Evolutionary conservation across 2,113 vertebrate species (phyloP), one percentile per base, ranked within the genome.

Genomic region (Scytalopus superciliaris): DNA sequence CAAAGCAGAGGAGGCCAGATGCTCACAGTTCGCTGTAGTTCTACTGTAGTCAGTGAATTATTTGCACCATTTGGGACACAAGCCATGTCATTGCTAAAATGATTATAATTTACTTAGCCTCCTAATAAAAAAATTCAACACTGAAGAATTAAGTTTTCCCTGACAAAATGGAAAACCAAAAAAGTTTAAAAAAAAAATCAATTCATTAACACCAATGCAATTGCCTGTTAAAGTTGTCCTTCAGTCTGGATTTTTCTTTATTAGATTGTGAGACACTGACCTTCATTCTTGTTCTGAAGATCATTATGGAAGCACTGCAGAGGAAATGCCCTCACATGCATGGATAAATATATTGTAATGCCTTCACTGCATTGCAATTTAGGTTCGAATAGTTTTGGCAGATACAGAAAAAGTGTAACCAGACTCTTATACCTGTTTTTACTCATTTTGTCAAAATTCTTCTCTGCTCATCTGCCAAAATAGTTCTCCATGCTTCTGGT

Each of bases 1-100:
- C 82, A 95, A 91, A 95, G 91, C 63, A 91, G 35, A 83, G 30
- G 19, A 76, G 50, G 42, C 70, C 81, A 87, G 87, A 88, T 87
- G 78, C 75, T 95, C 74, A 62, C 39, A 79, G 50, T 76, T 76
- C 62, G 69, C 35, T 73, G 3, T 18, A 87, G 59, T 57, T 96
- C 70, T 88, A 59, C 45, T 85, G 14, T 1, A 7, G 67, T 62
- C 76, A 92, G 37, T 91, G 56, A 90, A 89, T 81, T 87, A 57
- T 69, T 91, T 91, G 63, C 30, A 60, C 57, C 81, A 70, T 91
- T 97, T 89, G 87, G 70, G 84, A 89, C 49, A 45, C 14, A 55
- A 82, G 16, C 19, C 45, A 9, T 91, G 37, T 69, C n/a, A 66
- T 68, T 82, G 47, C 57, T 94, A 87, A 85, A 89, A 62, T 76